These are phyloP conservation scores for Cephus sareptanus DNA, from an alignment of 2,888 invertebrate genomes.

Conservation along the genomic window DNA sequence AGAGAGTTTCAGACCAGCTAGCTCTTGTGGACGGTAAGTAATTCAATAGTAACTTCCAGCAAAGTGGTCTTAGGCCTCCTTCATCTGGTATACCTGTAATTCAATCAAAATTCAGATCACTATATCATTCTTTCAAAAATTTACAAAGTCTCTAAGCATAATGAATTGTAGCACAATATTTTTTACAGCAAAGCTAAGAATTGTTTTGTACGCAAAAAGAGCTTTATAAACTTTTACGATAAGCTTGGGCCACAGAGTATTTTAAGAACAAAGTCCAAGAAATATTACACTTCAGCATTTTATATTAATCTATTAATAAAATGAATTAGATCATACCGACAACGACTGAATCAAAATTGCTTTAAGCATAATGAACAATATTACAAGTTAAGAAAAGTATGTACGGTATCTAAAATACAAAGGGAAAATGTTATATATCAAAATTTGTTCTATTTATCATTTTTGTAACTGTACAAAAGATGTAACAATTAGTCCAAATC, in stretches of 20 bases:
- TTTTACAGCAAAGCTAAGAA: not conserved
- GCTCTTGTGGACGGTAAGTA: conserved; percentile 81
- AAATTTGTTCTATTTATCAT: not conserved
- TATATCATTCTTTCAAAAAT: not conserved
- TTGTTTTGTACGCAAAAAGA: not conserved
- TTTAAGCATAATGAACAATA: not conserved
- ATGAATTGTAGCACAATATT: not conserved
- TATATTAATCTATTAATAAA: not conserved
- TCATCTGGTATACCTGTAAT: conserved; percentile 88
- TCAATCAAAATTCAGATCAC: conserved; percentile 16
- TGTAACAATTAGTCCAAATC: no score
- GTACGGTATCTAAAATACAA: no score
- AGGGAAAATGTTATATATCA: no score
- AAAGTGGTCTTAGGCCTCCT: conserved; percentile 81
- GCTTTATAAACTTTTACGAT: not conserved
- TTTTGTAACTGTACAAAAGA: not conserved
- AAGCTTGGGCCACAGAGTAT: not conserved
- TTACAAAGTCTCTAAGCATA: not conserved
- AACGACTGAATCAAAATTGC: not conserved
- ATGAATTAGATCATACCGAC: not conserved
- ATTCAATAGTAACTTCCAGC: conserved; percentile 90
- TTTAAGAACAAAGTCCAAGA: not conserved
- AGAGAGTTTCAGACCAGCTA: conserved; percentile 76
- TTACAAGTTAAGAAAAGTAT: not conserved
- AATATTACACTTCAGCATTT: not conserved